phyloP scores from a whole-genome alignment of 2,888 invertebrate genomes.

The Sepioteuthis lessoniana region DNA sequence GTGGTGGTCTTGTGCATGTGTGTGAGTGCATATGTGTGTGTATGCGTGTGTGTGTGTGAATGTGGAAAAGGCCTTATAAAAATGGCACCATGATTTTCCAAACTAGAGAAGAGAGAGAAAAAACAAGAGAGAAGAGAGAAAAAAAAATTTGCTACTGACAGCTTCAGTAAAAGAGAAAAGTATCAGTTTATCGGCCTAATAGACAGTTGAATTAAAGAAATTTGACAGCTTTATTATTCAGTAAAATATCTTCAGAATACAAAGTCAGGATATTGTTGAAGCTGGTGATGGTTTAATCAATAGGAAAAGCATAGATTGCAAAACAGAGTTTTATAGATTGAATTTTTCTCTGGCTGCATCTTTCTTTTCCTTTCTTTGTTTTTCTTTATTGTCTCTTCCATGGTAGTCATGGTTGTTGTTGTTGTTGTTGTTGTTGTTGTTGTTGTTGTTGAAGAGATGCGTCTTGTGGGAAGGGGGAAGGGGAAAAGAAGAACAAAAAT shows the following conservation, averaged over 20 bases:
- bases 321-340: slow-evolving; percentile 8
- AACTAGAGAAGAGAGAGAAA: neutral
- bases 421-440: neutral
- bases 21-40: neutral
- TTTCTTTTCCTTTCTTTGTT: neutral
- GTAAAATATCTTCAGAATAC: slow-evolving; percentile 13
- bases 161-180: neutral
- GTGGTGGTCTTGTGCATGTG: neutral
- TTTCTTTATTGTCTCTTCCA: neutral
- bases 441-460: neutral
- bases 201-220: slow-evolving; percentile 33
- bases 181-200: slow-evolving; percentile 33
- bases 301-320: slow-evolving; percentile 11
- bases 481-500: neutral
- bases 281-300: neutral
- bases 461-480: too few relatives aligned
- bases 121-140: neutral
- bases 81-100: neutral
- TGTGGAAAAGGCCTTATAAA: neutral
- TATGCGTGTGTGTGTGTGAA: neutral
- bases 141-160: neutral
- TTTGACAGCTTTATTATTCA: slow-evolving; percentile 10
- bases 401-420: neutral
- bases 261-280: slow-evolving; percentile 12
- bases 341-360: neutral